Evolutionary conservation across 2,797 vertebrate genomes (phyloP), one percentile per base, ranked within the genome.

Genomic region (Rallus crepitans): DNA sequence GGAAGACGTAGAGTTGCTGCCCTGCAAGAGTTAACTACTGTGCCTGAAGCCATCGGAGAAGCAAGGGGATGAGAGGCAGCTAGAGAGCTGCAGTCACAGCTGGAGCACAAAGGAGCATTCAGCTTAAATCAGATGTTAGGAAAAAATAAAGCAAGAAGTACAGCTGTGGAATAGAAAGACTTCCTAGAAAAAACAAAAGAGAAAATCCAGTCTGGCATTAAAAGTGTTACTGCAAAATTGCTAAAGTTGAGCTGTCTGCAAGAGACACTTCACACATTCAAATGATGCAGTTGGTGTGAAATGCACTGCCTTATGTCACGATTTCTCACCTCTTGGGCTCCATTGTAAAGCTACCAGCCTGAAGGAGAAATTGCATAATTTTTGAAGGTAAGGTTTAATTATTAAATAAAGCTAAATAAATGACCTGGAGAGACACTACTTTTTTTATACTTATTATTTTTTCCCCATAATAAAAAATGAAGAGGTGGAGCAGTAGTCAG

Each of bases 111-210:
- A 80, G 48, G 35, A 33, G 19, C 80, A 30, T 50, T 42, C 45
- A 80, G 48, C 52, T 78, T 77, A 57, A 85, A 77, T 45, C 68
- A 64, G 35, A 45, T 53, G 48, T 68, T 78, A 77, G 69, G 73
- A 82, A 87, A 45, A 95, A 87, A 71, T 56, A 60, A 82, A 82
- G 25, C 35, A 57, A 60, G 35, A 18, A 82, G 30, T 45, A 61
- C 39, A 70, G 24, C 31, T 73, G 73, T 71, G 87, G 56, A 85
- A 87, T 31, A 9, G 48, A 87, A 82, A 63, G 52, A 35, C 8
- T 83, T 93, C 89, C 60, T 81, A 87, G 71, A 81, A 95, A 92
- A 87, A 17, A 28, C 1, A 3, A 45, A 95, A 85, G 28, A 75
- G 48, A 73, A 87, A 91, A 82, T 48, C 12, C 56, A 85, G 33